Conservation (phyloP, 1,140 invertebrate species). For the Brachionus angularis region DNA sequence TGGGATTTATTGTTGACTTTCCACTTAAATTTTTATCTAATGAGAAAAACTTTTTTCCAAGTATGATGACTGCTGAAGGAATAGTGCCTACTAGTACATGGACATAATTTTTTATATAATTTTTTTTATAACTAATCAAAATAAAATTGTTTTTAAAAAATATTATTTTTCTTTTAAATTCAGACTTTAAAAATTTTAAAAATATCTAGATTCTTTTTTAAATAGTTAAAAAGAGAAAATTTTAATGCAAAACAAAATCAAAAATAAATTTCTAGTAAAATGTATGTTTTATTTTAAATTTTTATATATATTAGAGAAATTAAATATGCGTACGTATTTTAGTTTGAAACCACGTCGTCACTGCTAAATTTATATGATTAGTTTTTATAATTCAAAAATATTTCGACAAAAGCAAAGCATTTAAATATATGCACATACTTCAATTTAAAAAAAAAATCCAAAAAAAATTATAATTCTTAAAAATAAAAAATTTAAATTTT, state of each 20-base stretch:
- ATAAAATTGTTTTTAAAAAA: neutral
- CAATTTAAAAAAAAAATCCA: no score
- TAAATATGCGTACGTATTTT: slow-evolving; percentile 35
- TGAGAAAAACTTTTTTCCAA: slow-evolving; percentile 1
- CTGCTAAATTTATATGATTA: neutral
- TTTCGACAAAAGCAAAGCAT: no score
- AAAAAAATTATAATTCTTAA: no score
- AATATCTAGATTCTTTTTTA: no score
- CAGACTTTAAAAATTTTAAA: neutral
- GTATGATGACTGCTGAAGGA: neutral
- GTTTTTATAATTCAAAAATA: slow-evolving; percentile 36
- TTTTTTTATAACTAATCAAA: neutral
- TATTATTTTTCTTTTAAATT: neutral
- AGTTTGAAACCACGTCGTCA: slow-evolving; percentile 29
- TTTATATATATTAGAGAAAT: no score
- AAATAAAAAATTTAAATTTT: no score
- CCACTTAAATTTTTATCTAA: neutral
- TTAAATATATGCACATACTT: no score
- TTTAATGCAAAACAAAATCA: no score
- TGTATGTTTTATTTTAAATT: no score
- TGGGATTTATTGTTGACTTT: slow-evolving; percentile 18
- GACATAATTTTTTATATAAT: neutral
- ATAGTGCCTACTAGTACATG: neutral
- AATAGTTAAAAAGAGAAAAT: no score
- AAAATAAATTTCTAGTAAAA: no score